Evolutionary conservation across 37 sponge, comb jelly and placozoan genomes (phyloP), one percentile per base, ranked within the genome.

Genomic region (Amphimedon queenslandica): DNA sequence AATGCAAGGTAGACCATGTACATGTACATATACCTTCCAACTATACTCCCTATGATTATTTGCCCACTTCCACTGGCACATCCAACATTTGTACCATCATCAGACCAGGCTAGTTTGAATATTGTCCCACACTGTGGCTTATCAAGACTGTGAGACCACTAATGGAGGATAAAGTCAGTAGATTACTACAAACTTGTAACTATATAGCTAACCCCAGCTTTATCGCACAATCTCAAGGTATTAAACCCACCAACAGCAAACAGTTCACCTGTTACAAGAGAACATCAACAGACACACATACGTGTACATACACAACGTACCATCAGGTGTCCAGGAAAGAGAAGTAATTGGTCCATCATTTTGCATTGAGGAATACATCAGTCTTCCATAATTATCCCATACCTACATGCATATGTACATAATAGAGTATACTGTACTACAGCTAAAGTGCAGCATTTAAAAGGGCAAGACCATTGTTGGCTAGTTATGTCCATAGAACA

Each of bases 81-180:
- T 25, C 88, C 94, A n/a, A 97, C 78, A 38, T 83, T 89, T 30
- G 98, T 97, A 25, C 98, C 85, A 75, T 97, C 98, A 30, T 38
- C 38, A 18, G 89, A 80, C 98, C 98, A 97, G 0, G 85, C 65
- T 38, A 97, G 28, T 13, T 43, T 64, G 67, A 84, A 40, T 32
- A 97, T 70, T 33, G 95, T 83, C 0, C 98, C 98, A 35, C 79
- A 77, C 33, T 63, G 47, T 21, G 87, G 82, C 65, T 93, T 96
- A 71, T 97, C 98, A 64, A 96, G 67, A 34, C 97, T 87, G 85
- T 96, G 75, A 16, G 94, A 96, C 97, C 97, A 96, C 97, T 96
- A 75, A 16, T 28, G 2, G 39, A 42, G 31, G 6, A 38, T n/a
- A 67, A 93, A 61, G 30, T 91, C 85, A 84, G 89, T 77, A 21